Evolutionary conservation across 2,888 invertebrate species (phyloP), one percentile per base, ranked within the genome.

Genomic region (Oligia fasciuncula): DNA sequence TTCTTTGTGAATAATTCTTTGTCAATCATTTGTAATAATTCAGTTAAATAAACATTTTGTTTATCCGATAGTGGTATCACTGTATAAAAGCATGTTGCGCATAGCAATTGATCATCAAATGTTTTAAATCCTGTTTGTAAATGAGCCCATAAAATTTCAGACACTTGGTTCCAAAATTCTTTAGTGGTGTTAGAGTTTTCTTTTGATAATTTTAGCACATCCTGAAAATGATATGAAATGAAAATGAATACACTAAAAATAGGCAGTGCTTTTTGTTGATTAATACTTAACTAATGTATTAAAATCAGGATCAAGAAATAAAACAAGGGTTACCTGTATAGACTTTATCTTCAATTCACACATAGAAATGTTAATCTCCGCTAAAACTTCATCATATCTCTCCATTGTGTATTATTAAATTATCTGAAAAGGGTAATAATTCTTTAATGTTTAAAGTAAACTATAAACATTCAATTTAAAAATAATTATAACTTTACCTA

Each of bases 91-190:
- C 95, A 95, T 83, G 95, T 96, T 35, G 95, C 93, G 85, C 96
- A 95, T 4, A 97, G 88, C 73, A 96, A 87, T 86, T 97, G 97
- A 83, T 95, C 94, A 88, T 97, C 97, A 87, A 94, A 92, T 87
- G 91, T 93, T 17, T 85, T 84, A 9, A 95, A 88, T 23, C 93
- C 94, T 43, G 75, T 88, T 73, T 90, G 84, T 79, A 96, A 88
- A 90, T 96, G 96, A 14, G 57, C 73, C 94, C 95, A 96, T 70
- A 96, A 79, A 74, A 88, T 83, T 62, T 93, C 88, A 79, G 92
- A 83, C 62, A 94, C 83, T 80, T 90, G 77, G 82, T 91, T 86
- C 93, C 92, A 94, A 63, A 85, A 79, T 29, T 91, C 82, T 68
- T 86, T 72, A 74, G 79, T 86, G 40, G 80, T 76, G 23, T 88